A percentile compares a stretch with the other conserved stretches of the same genome.
Conservation (phyloP, 2,888 invertebrate species). For the Tanytarsus gracilentus region DNA sequence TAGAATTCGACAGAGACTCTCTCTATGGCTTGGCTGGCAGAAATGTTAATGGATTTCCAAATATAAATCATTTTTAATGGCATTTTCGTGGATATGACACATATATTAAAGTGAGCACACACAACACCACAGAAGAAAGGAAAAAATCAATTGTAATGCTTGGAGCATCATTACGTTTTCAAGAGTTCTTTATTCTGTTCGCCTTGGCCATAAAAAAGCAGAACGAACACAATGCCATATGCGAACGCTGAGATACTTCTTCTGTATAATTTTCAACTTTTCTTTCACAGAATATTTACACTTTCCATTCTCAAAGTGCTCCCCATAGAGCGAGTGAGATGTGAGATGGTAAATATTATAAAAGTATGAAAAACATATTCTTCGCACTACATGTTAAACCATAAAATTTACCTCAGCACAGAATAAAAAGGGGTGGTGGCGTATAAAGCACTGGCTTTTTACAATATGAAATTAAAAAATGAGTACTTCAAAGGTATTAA, state of each 20-base stretch:
- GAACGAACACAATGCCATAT: neutral
- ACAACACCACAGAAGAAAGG: neutral
- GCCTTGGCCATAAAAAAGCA: conserved; percentile 8
- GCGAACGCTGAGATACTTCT: too few relatives aligned
- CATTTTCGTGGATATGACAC: conserved; percentile 27
- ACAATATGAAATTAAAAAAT: too few relatives aligned
- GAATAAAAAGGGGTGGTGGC: too few relatives aligned
- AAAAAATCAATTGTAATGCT: conserved; percentile 26
- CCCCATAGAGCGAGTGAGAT: neutral
- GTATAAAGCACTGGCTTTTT: too few relatives aligned
- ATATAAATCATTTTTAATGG: conserved; percentile 29
- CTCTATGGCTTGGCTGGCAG: too few relatives aligned
- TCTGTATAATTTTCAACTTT: conserved; percentile 24
- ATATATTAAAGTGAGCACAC: conserved; percentile 5
- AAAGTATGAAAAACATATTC: conserved; percentile 10
- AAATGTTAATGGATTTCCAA: conserved; percentile 24
- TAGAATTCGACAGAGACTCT: too few relatives aligned
- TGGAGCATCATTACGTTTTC: conserved; percentile 21
- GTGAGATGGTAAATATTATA: conserved; percentile 5
- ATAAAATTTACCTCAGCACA: too few relatives aligned
- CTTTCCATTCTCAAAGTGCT: conserved; percentile 8
- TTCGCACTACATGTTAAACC: too few relatives aligned
- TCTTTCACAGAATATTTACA: neutral
- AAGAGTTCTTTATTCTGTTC: neutral
- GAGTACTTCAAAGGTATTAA: too few relatives aligned